A percentile compares a stretch with the other conserved stretches of the same genome.
Evolutionary conservation across 2,888 invertebrate species (phyloP).

Genomic region (Koerneria pararmatus): DNA sequence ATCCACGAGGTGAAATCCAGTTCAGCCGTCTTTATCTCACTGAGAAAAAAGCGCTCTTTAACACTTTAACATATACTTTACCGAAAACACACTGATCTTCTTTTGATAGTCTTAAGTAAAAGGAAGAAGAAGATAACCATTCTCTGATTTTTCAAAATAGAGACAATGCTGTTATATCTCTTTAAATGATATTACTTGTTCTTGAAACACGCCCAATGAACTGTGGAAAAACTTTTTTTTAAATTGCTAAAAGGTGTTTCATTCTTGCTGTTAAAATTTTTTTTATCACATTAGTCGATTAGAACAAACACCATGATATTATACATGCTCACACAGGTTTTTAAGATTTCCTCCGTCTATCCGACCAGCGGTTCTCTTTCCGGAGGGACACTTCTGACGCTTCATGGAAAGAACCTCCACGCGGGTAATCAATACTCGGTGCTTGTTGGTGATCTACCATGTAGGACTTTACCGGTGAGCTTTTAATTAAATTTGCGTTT

Average conservation of each 20-base stretch:
- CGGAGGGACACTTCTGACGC: slow-evolving; percentile 89
- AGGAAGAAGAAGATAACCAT: too few species aligned
- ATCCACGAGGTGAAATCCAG: too few species aligned
- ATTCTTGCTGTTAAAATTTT: neutral
- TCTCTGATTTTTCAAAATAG: too few species aligned
- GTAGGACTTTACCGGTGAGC: slow-evolving; percentile 70
- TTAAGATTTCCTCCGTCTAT: slow-evolving; percentile 45
- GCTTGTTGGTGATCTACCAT: slow-evolving; percentile 70
- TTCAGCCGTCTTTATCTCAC: too few species aligned
- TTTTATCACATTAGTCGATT: neutral
- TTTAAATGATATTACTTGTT: too few species aligned
- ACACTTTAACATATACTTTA: too few species aligned
- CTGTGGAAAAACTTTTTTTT: neutral
- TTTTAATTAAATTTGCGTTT: neutral
- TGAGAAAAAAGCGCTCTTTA: too few species aligned
- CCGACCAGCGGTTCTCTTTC: slow-evolving; percentile 80
- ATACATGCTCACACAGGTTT: slow-evolving; percentile 21
- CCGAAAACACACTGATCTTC: too few species aligned
- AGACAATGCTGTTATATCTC: too few species aligned
- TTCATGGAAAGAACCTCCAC: slow-evolving; percentile 85
- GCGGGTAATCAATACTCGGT: slow-evolving; percentile 84
- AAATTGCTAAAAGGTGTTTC: neutral
- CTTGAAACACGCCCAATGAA: neutral
- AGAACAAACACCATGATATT: neutral
- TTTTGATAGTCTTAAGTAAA: too few species aligned